Conservation (phyloP, 2,888 invertebrate species). For the Lasiommata megera region DNA sequence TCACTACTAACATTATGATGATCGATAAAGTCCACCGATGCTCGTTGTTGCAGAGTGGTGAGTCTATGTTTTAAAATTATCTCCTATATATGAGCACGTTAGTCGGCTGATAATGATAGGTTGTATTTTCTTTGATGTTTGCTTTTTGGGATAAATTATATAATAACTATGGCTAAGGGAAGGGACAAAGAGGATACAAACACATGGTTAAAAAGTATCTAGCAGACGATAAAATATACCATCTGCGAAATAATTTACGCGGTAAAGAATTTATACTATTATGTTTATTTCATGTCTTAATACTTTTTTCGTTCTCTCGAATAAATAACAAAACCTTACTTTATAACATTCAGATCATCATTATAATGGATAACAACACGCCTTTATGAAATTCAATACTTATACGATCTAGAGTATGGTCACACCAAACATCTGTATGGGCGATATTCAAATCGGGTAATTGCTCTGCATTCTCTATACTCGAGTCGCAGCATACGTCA, state of each 20-base stretch:
- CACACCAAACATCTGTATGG: not conserved
- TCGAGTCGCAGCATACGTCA: too few relatives aligned
- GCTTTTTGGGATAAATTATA: too few relatives aligned
- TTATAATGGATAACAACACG: constrained; percentile 30
- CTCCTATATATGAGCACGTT: too few relatives aligned
- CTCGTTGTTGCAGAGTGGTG: too few relatives aligned
- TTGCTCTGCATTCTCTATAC: not conserved
- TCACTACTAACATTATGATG: too few relatives aligned
- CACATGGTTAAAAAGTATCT: constrained; percentile 12
- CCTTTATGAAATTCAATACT: not conserved
- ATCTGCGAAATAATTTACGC: constrained; percentile 33
- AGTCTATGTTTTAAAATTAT: too few relatives aligned
- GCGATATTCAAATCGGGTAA: not conserved
- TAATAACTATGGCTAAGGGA: too few relatives aligned
- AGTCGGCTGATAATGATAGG: too few relatives aligned
- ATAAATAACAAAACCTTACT: constrained; percentile 49
- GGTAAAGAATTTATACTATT: constrained; percentile 15
- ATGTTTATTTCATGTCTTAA: constrained; percentile 35
- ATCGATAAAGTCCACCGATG: too few relatives aligned
- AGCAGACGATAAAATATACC: constrained; percentile 28
- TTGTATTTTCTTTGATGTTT: too few relatives aligned
- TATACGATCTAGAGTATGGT: not conserved
- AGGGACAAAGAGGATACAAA: too few relatives aligned
- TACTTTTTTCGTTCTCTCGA: constrained; percentile 40
- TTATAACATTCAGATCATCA: constrained; percentile 49